Conservation (phyloP, 2,888 invertebrate genomes). For the Acleris cristana region DNA sequence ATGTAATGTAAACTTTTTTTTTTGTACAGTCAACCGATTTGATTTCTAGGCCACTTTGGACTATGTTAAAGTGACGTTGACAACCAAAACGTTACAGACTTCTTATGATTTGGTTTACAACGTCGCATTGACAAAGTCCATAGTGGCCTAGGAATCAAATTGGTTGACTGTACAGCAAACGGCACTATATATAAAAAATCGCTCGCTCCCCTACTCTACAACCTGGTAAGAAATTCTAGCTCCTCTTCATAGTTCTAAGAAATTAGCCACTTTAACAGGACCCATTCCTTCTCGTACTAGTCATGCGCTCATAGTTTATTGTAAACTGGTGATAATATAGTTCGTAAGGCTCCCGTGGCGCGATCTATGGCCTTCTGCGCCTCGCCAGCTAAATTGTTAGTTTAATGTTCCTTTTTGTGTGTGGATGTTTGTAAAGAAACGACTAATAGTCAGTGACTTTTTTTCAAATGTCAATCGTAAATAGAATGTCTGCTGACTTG, state of each 20-base stretch:
- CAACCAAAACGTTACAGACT: too few species aligned
- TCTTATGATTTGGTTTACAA: too few species aligned
- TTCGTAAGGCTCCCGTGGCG: slow-evolving; percentile 68
- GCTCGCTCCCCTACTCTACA: slow-evolving; percentile 30
- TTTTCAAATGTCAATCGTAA: not conserved
- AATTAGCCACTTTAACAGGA: slow-evolving; percentile 51
- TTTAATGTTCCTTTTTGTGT: slow-evolving; percentile 78
- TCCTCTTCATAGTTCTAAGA: slow-evolving; percentile 48
- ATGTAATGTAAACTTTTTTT: too few species aligned
- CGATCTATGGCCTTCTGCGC: slow-evolving; percentile 76
- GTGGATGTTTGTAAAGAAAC: slow-evolving; percentile 58
- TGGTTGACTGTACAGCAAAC: too few species aligned
- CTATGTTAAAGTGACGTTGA: too few species aligned
- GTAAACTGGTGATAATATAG: slow-evolving; percentile 47
- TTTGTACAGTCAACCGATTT: too few species aligned
- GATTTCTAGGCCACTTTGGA: too few species aligned
- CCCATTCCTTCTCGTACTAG: slow-evolving; percentile 28
- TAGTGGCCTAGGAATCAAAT: too few species aligned
- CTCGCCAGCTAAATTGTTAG: slow-evolving; percentile 74
- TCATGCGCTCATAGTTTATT: slow-evolving; percentile 40
- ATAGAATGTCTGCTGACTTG: not conserved
- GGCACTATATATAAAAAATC: not conserved
- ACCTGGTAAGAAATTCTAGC: slow-evolving; percentile 4
- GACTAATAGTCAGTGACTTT: slow-evolving; percentile 8
- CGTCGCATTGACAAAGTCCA: too few species aligned